Base-by-base conservation (phyloP, 2,113 vertebrate genomes). In the Vulpes lagopus region DNA sequence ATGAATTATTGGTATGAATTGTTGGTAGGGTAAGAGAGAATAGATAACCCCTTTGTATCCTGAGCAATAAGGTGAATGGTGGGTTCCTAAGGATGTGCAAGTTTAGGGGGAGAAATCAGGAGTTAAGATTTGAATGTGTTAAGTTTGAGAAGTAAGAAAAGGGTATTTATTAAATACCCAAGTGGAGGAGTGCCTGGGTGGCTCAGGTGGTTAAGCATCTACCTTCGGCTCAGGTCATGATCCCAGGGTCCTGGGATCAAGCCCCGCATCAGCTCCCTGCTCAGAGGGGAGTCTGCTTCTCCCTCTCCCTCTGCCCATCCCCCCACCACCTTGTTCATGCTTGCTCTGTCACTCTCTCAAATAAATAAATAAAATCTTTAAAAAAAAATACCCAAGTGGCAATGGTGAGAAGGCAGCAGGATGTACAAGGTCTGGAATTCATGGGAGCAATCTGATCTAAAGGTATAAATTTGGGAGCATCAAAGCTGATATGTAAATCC, bases 381-480 rank as follows among this genome's bases (percentile, higher is more conserved):
- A 43, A 43, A 43, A 43, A 43, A 74, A 74, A 88, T 19, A 81
- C 62, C 60, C 62, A 91, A 32, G 59, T 89, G 32, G 59, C 32
- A 6, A 62, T 69, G 19, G 2, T 51, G 3, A 96, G 60, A 38
- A 81, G 55, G 43, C 25, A 73, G n/a, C 60, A 88, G 83, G 11
- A 57, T 71, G 2, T 78, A 71, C 38, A 67, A 94, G n/a, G 20
- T 87, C 23, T 96, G 85, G 27, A 96, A 62, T 93, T 96, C 62
- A 85, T n/a, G 19, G 85, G 20, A 74, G 30, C n/a, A 74, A 7
- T 79, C 55, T 73, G 67, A 12, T 57, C n/a, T 69, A 94, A 87
- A 89, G 30, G 85, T 53, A 86, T 16, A 96, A 94, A 62, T 84
- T 15, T 93, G n/a, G 17, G 55, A 90, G n/a, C 57, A 67, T 74